Percentiles rank a stretch among this genome's conserved stretches.
Evolutionary conservation across 2,888 invertebrate genomes (phyloP).

Genomic region (Drosophila koepferae): DNA sequence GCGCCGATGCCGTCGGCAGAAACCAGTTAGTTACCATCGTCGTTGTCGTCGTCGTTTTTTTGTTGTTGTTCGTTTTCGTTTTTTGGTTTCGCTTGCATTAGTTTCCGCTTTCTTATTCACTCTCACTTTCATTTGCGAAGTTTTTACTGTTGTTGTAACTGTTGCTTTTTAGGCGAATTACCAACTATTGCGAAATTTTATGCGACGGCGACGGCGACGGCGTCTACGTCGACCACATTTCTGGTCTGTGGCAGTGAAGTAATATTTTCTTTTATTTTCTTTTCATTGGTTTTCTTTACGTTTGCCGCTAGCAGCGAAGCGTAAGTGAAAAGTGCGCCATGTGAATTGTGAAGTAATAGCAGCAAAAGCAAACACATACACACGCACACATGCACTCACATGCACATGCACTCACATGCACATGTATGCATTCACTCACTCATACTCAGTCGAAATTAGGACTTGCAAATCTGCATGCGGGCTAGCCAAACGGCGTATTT

Average conservation of each 20-base stretch:
- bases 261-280: conserved; percentile 63
- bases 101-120: conserved; percentile 85
- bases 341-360: conserved; percentile 71
- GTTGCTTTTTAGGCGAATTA: conserved; percentile 67
- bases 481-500: conserved; percentile 50
- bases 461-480: conserved; percentile 66
- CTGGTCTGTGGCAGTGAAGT: conserved; percentile 82
- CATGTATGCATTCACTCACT: neutral
- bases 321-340: conserved; percentile 69
- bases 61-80: conserved; percentile 20
- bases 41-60: conserved; percentile 10
- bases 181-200: conserved; percentile 83
- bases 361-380: conserved; percentile 21
- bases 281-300: conserved; percentile 52
- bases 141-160: conserved; percentile 40
- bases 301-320: conserved; percentile 58
- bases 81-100: conserved; percentile 69
- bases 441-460: conserved; percentile 52
- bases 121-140: conserved; percentile 84
- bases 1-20: conserved; percentile 24
- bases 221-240: conserved; percentile 65
- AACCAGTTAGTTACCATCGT: conserved; percentile 22
- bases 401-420: neutral
- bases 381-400: neutral
- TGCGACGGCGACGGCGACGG: conserved; percentile 39